These are phyloP conservation scores for Leptodactylus fallax DNA, from an alignment of 2,797 vertebrate species.

Conservation along the genomic window DNA sequence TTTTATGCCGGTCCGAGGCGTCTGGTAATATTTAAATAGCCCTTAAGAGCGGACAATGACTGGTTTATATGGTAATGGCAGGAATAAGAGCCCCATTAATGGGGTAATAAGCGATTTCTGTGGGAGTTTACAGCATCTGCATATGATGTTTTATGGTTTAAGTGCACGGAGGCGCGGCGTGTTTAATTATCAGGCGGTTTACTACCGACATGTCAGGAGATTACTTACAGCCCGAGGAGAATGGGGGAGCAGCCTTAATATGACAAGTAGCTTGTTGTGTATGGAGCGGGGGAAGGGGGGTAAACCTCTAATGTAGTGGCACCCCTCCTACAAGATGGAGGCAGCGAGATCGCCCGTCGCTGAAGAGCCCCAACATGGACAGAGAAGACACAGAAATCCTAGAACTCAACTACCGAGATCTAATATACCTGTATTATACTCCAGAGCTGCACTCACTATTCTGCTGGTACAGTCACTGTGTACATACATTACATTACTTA, in stretches of 20 bases:
- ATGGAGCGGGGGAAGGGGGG: not conserved
- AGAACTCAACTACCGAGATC: not conserved
- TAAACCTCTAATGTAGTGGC: not conserved
- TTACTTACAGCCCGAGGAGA: slow-evolving; percentile 38
- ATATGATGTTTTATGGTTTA: slow-evolving; percentile 67
- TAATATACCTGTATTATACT: not conserved
- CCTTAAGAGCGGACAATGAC: slow-evolving; percentile 71
- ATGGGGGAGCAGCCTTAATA: slow-evolving; percentile 16
- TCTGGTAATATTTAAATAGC: slow-evolving; percentile 59
- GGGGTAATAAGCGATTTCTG: slow-evolving; percentile 69
- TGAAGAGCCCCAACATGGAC: no score
- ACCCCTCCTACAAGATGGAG: not conserved
- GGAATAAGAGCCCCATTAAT: slow-evolving; percentile 68
- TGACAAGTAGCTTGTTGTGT: slow-evolving; percentile 21
- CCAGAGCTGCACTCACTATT: not conserved
- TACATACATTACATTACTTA: no score
- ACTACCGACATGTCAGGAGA: slow-evolving; percentile 41
- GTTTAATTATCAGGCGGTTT: slow-evolving; percentile 71
- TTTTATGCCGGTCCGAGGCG: slow-evolving; percentile 33
- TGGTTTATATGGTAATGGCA: slow-evolving; percentile 73
- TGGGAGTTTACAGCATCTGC: slow-evolving; percentile 66
- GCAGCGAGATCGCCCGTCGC: not conserved
- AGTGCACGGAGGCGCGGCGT: slow-evolving; percentile 60
- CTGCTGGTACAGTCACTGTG: not conserved
- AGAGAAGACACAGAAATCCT: no score